Percentiles rank a stretch among this genome's conserved stretches.
These are phyloP conservation scores for Philopotamus ludificatus DNA, from an alignment of 1,140 invertebrate species.

Conservation along the genomic window DNA sequence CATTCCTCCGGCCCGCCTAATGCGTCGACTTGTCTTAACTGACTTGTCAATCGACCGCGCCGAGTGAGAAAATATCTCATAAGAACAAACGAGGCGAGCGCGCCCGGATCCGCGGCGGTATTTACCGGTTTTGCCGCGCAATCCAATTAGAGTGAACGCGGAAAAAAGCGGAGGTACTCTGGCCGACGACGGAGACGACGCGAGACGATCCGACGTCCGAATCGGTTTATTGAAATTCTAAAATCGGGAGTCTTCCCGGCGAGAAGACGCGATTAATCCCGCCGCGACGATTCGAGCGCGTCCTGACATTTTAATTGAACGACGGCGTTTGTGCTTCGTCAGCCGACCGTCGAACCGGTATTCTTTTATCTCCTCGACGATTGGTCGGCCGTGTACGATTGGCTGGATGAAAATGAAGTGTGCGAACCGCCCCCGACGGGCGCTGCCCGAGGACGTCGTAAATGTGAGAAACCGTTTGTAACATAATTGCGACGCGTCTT, in stretches of 20 bases:
- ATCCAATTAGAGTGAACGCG: not conserved
- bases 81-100: not conserved
- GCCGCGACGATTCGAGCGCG: not conserved
- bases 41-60: constrained; percentile 36
- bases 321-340: constrained; percentile 6
- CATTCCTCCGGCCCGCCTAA: constrained; percentile 30
- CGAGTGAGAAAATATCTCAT: constrained; percentile 1
- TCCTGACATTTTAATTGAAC: constrained; percentile 4
- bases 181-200: not conserved
- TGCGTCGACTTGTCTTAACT: constrained; percentile 33
- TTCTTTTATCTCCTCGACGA: constrained; percentile 12
- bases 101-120: too few species aligned
- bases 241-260: too few species aligned
- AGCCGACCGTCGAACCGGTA: constrained; percentile 15
- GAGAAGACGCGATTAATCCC: not conserved
- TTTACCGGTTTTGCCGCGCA: too few species aligned
- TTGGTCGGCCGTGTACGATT: too few species aligned
- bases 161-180: not conserved
- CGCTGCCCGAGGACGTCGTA: too few species aligned
- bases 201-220: not conserved
- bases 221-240: too few species aligned
- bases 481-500: too few species aligned
- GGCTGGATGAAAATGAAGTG: too few species aligned
- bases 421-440: too few species aligned
- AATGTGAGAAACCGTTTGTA: too few species aligned